Percentiles rank a stretch among this genome's conserved stretches.
These are phyloP conservation scores for Pagetopsis macropterus DNA, from an alignment of 2,797 vertebrate species.

Conservation along the genomic window DNA sequence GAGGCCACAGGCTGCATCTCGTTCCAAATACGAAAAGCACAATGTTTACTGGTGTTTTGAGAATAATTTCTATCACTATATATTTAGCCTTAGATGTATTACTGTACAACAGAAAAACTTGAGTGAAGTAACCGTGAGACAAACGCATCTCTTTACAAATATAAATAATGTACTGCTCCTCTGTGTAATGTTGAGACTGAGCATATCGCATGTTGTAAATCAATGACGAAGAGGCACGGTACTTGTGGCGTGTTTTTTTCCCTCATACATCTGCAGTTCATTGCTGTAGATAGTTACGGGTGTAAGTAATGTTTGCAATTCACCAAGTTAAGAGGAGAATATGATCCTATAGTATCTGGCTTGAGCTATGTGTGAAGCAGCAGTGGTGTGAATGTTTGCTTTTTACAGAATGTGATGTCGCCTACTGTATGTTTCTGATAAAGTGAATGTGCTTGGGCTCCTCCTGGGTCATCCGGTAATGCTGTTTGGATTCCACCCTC, in stretches of 20 bases:
- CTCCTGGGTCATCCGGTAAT: background rate
- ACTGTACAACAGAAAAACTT: background rate
- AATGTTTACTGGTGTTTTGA: background rate
- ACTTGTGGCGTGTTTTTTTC: background rate
- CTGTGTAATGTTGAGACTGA: background rate
- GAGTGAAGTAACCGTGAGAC: background rate
- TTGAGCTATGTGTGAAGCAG: background rate
- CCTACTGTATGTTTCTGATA: background rate
- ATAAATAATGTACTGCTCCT: background rate
- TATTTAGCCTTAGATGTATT: background rate
- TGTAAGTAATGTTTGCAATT: background rate
- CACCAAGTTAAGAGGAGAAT: background rate
- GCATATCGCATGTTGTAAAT: background rate
- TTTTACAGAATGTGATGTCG: background rate
- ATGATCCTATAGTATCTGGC: background rate
- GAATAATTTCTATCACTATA: background rate
- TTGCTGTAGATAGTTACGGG: background rate
- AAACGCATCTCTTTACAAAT: constrained; percentile 8
- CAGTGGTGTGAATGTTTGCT: background rate
- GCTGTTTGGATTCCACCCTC: constrained; percentile 1
- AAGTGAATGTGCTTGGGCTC: background rate
- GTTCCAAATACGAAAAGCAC: background rate
- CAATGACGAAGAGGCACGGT: background rate
- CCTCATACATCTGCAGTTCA: background rate
- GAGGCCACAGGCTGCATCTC: background rate